Evolutionary conservation across 2,113 vertebrate species (phyloP), one percentile per base, ranked within the genome.

Genomic region (Corydoras maculifer): DNA sequence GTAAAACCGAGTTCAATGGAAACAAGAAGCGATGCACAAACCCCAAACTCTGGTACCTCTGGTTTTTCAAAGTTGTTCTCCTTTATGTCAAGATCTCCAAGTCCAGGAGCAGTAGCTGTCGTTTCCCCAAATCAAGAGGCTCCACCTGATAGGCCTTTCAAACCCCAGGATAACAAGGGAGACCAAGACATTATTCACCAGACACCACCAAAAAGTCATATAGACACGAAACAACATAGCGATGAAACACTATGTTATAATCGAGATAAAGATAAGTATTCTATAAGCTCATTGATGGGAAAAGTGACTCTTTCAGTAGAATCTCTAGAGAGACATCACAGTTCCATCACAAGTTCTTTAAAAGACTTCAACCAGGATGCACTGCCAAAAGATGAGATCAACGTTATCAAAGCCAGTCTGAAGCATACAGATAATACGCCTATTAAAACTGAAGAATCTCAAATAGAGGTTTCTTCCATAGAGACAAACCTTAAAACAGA

Each of bases 1-100:
- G 88, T 97, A 31, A 88, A 87, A 58, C 88, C 87, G 58, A 79
- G 87, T 50, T 86, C 87, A 76, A 97, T 92, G 68, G 91, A 91
- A 60, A 75, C 90, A 10, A 65, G 9, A n/a, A 85, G 55, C 68
- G 70, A 60, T 82, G 87, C 75, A 65, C 61, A 58, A 12, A 62
- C 77, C 86, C 68, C 67, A 43, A 43, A 4, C 35, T 79, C 85
- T 51, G 68, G 84, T 73, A 89, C 90, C 58, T 85, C 76, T 73
- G 86, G 88, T 74, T 78, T 89, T 60, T 86, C 81, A 2, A 91
- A 86, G 75, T 49, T 88, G 0, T 88, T 91, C 5, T 85, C 85
- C 5, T 85, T 74, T 65, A 90, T 86, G 72, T 82, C 89, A 66
- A 91, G 86, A 81, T 82, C 87, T 2, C 83, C 74, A 66, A 84